These are phyloP conservation scores for Drosophila lacertosa DNA, from an alignment of 1,140 invertebrate species.

Conservation along the genomic window DNA sequence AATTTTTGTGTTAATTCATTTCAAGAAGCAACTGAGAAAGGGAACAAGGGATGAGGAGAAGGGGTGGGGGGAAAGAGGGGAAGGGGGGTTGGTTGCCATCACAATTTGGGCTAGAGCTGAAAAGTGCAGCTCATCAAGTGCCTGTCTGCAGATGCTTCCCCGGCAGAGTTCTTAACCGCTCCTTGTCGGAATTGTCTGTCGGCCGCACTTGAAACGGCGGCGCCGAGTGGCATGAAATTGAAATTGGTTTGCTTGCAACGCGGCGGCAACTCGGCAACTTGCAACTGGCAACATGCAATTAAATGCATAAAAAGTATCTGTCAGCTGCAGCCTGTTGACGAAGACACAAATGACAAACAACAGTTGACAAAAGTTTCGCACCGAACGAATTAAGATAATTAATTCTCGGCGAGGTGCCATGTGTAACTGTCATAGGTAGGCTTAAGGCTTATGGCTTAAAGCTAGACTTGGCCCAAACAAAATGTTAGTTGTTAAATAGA, in stretches of 20 bases:
- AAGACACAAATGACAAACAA: conserved; percentile 64
- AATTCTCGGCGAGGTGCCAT: conserved; percentile 38
- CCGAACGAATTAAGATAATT: conserved; percentile 57
- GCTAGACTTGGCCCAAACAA: too few relatives aligned
- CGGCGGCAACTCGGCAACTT: too few relatives aligned
- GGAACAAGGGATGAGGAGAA: too few relatives aligned
- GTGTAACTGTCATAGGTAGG: conserved; percentile 32
- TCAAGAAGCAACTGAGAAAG: conserved; percentile 44
- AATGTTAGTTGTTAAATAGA: conserved; percentile 19
- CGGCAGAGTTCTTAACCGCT: not conserved
- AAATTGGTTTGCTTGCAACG: conserved; percentile 44
- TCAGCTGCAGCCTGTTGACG: conserved; percentile 42
- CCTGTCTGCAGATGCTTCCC: not conserved
- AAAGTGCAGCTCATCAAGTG: conserved; percentile 66
- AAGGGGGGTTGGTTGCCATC: conserved; percentile 24
- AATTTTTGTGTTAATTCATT: conserved; percentile 64
- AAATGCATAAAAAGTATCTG: conserved; percentile 54
- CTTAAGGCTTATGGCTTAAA: not conserved
- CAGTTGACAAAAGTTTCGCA: conserved; percentile 61
- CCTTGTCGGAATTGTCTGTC: conserved; percentile 5
- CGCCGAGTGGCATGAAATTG: conserved; percentile 53
- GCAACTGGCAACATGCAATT: conserved; percentile 22
- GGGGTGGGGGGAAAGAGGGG: too few relatives aligned
- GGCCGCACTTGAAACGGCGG: conserved; percentile 41
- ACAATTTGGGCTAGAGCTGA: conserved; percentile 55